Evolutionary conservation across 2,888 invertebrate genomes (phyloP).

Genomic region (Tipula vernalis): DNA sequence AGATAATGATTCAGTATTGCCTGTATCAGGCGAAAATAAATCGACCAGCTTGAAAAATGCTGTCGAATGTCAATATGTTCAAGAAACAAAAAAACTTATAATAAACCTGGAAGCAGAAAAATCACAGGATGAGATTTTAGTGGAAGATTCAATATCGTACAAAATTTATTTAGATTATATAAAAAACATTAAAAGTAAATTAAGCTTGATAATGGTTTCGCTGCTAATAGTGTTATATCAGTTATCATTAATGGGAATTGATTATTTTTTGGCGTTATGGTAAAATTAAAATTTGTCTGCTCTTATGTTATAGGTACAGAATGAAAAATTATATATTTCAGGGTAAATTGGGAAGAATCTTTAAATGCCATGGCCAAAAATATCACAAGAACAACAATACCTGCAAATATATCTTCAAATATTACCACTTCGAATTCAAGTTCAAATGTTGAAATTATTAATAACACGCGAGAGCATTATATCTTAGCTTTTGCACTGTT

Average conservation of each 20-base stretch:
- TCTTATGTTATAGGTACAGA: neutral
- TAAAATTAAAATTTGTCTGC: conserved; percentile 7
- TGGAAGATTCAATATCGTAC: neutral
- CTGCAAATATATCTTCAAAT: neutral
- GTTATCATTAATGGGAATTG: conserved; percentile 41
- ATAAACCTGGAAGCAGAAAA: neutral
- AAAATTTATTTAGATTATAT: neutral
- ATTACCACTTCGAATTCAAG: neutral
- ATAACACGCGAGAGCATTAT: conserved; percentile 22
- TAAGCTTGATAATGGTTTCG: neutral
- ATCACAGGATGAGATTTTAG: neutral
- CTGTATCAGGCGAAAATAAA: neutral
- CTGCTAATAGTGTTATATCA: conserved; percentile 40
- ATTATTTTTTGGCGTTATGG: conserved; percentile 43
- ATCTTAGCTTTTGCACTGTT: conserved; percentile 28
- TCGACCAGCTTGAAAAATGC: neutral
- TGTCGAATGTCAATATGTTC: neutral
- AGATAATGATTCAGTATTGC: neutral
- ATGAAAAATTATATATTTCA: conserved; percentile 16
- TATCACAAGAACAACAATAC: neutral
- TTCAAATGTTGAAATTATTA: neutral
- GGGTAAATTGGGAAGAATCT: conserved; percentile 34
- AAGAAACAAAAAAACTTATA: neutral
- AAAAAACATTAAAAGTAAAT: neutral
- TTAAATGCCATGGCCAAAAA: neutral